phyloP scores from a whole-genome alignment of 2,888 invertebrate genomes.

The Drosophila kambysellisi region DNA sequence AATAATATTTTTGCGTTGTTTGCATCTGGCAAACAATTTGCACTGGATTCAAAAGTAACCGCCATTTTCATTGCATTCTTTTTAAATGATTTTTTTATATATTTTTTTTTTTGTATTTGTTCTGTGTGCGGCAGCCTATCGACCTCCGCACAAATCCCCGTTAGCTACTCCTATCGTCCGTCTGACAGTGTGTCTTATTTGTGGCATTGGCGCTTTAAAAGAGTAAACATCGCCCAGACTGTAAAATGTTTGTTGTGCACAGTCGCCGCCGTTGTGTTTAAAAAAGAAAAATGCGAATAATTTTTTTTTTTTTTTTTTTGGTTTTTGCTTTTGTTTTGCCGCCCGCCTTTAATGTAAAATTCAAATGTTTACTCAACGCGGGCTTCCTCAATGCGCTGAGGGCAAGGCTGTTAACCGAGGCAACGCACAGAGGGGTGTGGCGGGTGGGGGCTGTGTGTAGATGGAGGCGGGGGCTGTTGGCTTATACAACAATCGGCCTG shows the following conservation, averaged over 20 bases:
- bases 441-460: neutral
- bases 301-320: conserved; percentile 18
- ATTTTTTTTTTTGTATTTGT: conserved; percentile 53
- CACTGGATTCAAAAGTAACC: conserved; percentile 57
- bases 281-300: conserved; percentile 73
- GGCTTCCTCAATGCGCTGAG: conserved; percentile 66
- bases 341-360: conserved; percentile 78
- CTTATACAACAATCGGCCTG: conserved; percentile 68
- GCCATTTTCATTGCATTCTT: conserved; percentile 61
- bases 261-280: conserved; percentile 78
- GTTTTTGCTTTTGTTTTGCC: conserved; percentile 45
- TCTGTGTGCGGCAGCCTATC: conserved; percentile 36
- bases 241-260: conserved; percentile 70
- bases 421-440: neutral
- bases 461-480: conserved; percentile 1
- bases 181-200: conserved; percentile 13
- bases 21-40: conserved; percentile 71
- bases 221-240: conserved; percentile 58
- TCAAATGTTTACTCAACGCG: conserved; percentile 76
- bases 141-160: neutral
- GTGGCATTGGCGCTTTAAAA: conserved; percentile 76
- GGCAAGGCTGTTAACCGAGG: conserved; percentile 52
- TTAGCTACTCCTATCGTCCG: neutral
- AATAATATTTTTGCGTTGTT: conserved; percentile 55
- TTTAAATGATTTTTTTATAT: neutral